Evolutionary conservation across 1,140 invertebrate genomes (phyloP).

Genomic region (Hyposmocoma kahamanoa): DNA sequence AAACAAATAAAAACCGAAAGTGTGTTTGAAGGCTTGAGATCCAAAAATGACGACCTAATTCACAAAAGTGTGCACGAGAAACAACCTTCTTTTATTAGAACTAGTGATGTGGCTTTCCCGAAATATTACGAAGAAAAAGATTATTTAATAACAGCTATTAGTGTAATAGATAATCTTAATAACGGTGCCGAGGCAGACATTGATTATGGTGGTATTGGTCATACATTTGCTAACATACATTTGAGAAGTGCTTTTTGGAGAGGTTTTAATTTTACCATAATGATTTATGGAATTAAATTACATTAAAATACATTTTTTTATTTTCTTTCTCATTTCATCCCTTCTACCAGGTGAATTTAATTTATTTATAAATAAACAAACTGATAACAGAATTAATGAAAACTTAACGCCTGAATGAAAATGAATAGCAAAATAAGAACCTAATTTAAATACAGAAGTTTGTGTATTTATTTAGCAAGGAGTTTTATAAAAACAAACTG

Average conservation of each 20-base stretch:
- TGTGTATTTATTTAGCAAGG: no score
- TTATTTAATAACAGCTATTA: conserved; percentile 27
- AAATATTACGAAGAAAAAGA: conserved; percentile 33
- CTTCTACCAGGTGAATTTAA: no score
- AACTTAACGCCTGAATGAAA: background rate
- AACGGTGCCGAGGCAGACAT: conserved; percentile 26
- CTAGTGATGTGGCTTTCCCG: conserved; percentile 33
- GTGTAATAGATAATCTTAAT: conserved; percentile 24
- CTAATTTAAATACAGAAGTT: no score
- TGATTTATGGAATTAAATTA: conserved; percentile 32
- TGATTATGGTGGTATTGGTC: conserved; percentile 34
- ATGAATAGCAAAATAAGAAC: background rate
- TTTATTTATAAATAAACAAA: no score
- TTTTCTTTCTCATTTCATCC: no score
- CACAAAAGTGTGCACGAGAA: conserved; percentile 32
- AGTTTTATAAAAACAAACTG: no score
- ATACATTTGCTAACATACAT: conserved; percentile 31
- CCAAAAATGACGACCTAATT: conserved; percentile 21
- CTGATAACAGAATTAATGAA: background rate
- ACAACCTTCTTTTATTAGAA: conserved; percentile 21
- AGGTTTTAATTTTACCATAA: conserved; percentile 36
- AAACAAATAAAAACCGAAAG: conserved; percentile 15
- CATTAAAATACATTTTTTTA: no score
- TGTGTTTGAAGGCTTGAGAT: conserved; percentile 22
- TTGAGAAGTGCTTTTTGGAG: conserved; percentile 30